phyloP scores from a whole-genome alignment of 2,888 invertebrate genomes.

The Brachyptera putata region DNA sequence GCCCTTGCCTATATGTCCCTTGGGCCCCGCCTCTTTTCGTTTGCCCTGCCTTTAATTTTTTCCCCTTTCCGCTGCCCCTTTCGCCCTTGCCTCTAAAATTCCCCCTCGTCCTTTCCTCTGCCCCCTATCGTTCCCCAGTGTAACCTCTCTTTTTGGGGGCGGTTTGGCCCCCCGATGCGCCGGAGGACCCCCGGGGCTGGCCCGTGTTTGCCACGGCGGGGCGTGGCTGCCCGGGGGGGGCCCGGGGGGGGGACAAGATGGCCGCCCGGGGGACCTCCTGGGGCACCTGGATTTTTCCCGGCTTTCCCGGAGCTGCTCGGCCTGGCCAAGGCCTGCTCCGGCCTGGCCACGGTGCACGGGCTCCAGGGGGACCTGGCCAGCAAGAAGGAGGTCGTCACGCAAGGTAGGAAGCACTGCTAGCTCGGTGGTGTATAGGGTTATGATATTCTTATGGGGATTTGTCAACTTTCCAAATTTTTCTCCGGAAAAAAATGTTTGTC shows the following conservation, averaged over 20 bases:
- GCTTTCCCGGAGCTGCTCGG: constrained; percentile 30
- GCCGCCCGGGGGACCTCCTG: constrained; percentile 35
- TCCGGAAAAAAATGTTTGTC: too few relatives aligned
- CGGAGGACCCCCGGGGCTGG: constrained; percentile 6
- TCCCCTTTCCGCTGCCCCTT: too few relatives aligned
- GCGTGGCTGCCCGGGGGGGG: constrained; percentile 27
- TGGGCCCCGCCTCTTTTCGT: too few relatives aligned
- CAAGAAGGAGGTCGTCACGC: constrained; percentile 36
- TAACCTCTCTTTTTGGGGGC: too few relatives aligned
- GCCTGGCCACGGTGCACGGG: constrained; percentile 34
- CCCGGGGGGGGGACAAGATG: background rate
- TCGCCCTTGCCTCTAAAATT: too few relatives aligned
- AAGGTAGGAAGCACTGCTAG: constrained; percentile 38
- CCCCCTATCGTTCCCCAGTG: too few relatives aligned
- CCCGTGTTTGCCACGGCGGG: background rate
- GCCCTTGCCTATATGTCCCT: too few relatives aligned
- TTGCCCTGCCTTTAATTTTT: too few relatives aligned
- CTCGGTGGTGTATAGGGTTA: too few relatives aligned
- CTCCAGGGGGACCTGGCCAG: constrained; percentile 35
- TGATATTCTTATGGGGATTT: too few relatives aligned
- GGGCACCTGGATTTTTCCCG: constrained; percentile 27
- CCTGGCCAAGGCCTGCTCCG: constrained; percentile 38
- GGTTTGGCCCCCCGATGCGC: constrained; percentile 21
- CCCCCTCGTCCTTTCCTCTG: too few relatives aligned
- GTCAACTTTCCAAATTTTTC: too few relatives aligned